phyloP scores from a whole-genome alignment of 53 echinoderm and acorn worm genomes.

The Henricia sp. region DNA sequence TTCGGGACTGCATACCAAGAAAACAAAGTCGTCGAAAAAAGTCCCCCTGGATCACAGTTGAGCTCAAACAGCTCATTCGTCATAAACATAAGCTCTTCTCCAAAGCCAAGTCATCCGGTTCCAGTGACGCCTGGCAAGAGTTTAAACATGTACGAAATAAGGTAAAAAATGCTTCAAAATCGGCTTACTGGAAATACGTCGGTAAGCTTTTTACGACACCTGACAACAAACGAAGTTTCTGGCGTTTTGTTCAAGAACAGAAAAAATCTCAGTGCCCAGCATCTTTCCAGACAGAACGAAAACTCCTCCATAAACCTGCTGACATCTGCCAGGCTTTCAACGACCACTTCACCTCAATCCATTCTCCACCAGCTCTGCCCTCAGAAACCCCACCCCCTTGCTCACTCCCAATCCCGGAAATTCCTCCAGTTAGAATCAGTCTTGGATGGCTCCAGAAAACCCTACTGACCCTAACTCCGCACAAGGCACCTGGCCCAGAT shows the following conservation, averaged over 20 bases:
- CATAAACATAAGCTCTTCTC: conserved; percentile 7
- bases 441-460: neutral
- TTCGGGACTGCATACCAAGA: conserved; percentile 17
- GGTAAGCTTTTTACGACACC: conserved; percentile 7
- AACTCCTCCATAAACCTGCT: neutral
- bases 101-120: neutral
- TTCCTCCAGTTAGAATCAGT: no score
- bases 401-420: conserved; percentile 16
- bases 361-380: neutral
- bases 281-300: neutral
- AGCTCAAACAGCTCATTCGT: conserved; percentile 9
- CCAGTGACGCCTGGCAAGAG: neutral
- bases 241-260: conserved; percentile 3
- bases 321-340: conserved; percentile 21
- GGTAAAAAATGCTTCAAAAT: conserved; percentile 7
- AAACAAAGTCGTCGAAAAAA: conserved; percentile 1
- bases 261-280: conserved; percentile 4
- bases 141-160: conserved; percentile 20
- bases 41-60: conserved; percentile 3
- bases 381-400: neutral
- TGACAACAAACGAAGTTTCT: neutral
- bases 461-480: conserved; percentile 1
- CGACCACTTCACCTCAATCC: neutral
- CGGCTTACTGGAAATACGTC: conserved; percentile 15
- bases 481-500: conserved; percentile 40